A percentile compares a stretch with the other conserved stretches of the same genome.
These are phyloP conservation scores for Sebastiscus albofasciatus DNA, from an alignment of 2,797 vertebrate genomes.

Conservation along the genomic window DNA sequence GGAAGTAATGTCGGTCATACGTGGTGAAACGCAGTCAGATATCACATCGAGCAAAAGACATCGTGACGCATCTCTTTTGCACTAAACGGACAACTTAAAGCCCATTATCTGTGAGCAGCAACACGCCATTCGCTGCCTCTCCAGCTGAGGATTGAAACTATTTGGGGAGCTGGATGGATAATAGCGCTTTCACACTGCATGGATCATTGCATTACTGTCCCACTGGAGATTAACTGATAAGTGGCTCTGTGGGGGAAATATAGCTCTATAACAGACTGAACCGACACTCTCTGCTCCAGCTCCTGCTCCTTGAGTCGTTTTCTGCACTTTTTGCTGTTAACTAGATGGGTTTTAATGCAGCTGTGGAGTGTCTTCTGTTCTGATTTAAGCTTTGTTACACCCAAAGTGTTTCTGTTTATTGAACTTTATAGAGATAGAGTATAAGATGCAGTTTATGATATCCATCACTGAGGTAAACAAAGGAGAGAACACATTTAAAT, in stretches of 20 bases:
- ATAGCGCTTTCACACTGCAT: conserved; percentile 33
- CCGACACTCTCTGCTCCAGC: background rate
- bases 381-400: background rate
- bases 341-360: background rate
- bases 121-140: conserved; percentile 23
- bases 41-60: conserved; percentile 3
- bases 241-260: conserved; percentile 15
- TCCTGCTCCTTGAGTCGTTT: conserved; percentile 1
- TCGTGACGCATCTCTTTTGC: conserved; percentile 4
- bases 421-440: background rate
- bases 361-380: background rate
- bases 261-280: background rate
- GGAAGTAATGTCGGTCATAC: background rate
- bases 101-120: conserved; percentile 47
- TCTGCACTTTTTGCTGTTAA: background rate
- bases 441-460: background rate
- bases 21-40: background rate
- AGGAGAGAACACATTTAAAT: background rate
- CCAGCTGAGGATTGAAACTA: conserved; percentile 23
- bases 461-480: background rate
- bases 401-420: background rate
- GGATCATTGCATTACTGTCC: conserved; percentile 64
- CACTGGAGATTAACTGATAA: conserved; percentile 61
- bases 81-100: conserved; percentile 36
- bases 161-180: conserved; percentile 46